Evolutionary conservation across 2,888 invertebrate genomes (phyloP).

Genomic region (Papilio gigon): DNA sequence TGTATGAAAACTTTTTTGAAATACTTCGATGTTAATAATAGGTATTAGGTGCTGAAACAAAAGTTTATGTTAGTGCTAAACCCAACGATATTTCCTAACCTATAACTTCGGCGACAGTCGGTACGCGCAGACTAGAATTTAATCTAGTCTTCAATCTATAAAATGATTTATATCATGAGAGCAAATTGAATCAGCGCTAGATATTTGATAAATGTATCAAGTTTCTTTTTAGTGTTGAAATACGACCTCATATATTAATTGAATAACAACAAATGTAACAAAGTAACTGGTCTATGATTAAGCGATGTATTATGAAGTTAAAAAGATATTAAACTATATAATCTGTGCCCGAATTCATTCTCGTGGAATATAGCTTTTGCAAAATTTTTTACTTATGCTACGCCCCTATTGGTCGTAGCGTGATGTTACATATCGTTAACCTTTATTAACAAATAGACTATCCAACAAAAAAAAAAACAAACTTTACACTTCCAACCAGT

Average conservation of each 20-base stretch:
- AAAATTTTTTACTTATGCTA: too few relatives aligned
- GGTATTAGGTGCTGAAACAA: not conserved
- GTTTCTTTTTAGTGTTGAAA: conserved; percentile 8
- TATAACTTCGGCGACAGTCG: not conserved
- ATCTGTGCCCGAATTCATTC: too few relatives aligned
- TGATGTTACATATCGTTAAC: too few relatives aligned
- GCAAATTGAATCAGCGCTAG: conserved; percentile 9
- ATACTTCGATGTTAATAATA: not conserved
- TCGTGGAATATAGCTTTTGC: too few relatives aligned
- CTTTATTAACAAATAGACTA: too few relatives aligned
- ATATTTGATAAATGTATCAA: conserved; percentile 22
- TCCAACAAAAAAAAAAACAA: too few relatives aligned
- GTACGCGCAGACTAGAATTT: conserved; percentile 17
- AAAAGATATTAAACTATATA: too few relatives aligned
- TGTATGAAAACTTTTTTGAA: not conserved
- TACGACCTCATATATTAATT: not conserved
- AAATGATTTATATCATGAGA: conserved; percentile 21
- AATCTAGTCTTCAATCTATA: conserved; percentile 16
- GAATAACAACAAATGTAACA: not conserved
- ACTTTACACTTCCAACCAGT: too few relatives aligned
- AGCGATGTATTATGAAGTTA: too few relatives aligned
- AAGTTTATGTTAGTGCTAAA: not conserved
- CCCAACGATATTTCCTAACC: not conserved
- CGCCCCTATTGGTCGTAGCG: too few relatives aligned
- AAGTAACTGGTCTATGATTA: too few relatives aligned